A percentile compares a stretch with the other conserved stretches of the same genome.
phyloP scores from a whole-genome alignment of 2,113 vertebrate genomes.

The Leptobrachium leishanense region DNA sequence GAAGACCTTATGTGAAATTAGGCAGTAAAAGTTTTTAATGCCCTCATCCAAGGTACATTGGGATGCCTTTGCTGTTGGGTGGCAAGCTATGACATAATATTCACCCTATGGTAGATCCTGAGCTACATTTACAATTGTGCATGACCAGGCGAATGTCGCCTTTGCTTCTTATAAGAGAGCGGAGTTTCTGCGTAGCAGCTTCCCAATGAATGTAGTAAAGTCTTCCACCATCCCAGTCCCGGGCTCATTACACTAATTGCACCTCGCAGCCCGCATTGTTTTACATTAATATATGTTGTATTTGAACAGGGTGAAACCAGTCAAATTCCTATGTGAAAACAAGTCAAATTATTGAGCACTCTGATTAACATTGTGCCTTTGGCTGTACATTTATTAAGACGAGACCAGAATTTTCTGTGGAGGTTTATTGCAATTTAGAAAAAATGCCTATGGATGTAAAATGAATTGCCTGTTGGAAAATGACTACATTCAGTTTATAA shows the following conservation, averaged over 20 bases:
- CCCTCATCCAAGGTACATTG: too few relatives aligned
- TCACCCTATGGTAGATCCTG: too few relatives aligned
- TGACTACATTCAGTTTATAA: too few relatives aligned
- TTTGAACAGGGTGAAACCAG: conserved; percentile 23
- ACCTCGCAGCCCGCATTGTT: conserved; percentile 16
- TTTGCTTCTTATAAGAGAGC: too few relatives aligned
- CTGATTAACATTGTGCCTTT: conserved; percentile 37
- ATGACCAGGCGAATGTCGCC: too few relatives aligned
- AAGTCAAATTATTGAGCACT: conserved; percentile 23
- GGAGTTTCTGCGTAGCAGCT: too few relatives aligned
- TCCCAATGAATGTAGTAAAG: too few relatives aligned
- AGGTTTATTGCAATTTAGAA: neutral
- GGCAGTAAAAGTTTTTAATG: too few relatives aligned
- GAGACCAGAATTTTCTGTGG: neutral
- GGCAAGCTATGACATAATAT: too few relatives aligned
- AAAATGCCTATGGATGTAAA: neutral
- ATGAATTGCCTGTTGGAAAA: neutral
- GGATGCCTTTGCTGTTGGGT: too few relatives aligned
- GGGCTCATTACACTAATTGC: conserved; percentile 24
- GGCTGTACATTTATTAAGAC: conserved; percentile 33
- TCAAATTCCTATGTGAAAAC: conserved; percentile 33
- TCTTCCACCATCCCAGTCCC: neutral
- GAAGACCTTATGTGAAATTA: too few relatives aligned
- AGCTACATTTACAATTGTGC: too few relatives aligned
- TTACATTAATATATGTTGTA: conserved; percentile 32